These are phyloP conservation scores for Linepithema humile DNA, from an alignment of 1,140 invertebrate species.

Conservation along the genomic window DNA sequence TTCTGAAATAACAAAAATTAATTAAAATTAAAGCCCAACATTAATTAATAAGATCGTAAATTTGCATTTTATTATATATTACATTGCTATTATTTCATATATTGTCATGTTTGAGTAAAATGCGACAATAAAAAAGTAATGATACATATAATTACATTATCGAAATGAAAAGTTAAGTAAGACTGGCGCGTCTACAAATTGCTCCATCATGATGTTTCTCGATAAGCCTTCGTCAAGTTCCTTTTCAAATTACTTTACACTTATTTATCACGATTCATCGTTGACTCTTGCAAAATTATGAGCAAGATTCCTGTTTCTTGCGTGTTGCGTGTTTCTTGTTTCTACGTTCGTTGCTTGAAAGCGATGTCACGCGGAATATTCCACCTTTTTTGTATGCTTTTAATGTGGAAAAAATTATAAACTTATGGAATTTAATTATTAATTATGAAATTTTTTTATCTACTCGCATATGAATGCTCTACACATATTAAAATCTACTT, in stretches of 20 bases:
- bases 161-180: slow-evolving; percentile 16
- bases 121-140: not conserved
- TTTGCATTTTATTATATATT: not conserved
- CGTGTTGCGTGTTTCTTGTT: slow-evolving; percentile 6
- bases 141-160: not conserved
- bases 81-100: not conserved
- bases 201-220: not conserved
- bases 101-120: not conserved
- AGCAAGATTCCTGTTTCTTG: not conserved
- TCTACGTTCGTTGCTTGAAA: not conserved
- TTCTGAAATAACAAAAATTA: too few relatives aligned
- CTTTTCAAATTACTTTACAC: slow-evolving; percentile 23
- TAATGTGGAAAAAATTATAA: not conserved
- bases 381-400: not conserved
- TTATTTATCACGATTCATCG: slow-evolving; percentile 19
- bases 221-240: not conserved
- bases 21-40: too few relatives aligned
- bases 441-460: not conserved
- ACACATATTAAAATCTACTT: not conserved
- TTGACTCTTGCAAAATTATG: not conserved
- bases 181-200: slow-evolving; percentile 25
- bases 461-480: not conserved
- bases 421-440: not conserved
- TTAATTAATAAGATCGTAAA: not conserved
- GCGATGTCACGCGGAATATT: not conserved